Evolutionary conservation across 2,797 vertebrate genomes (phyloP).

Genomic region (Brachyalestes nurse): DNA sequence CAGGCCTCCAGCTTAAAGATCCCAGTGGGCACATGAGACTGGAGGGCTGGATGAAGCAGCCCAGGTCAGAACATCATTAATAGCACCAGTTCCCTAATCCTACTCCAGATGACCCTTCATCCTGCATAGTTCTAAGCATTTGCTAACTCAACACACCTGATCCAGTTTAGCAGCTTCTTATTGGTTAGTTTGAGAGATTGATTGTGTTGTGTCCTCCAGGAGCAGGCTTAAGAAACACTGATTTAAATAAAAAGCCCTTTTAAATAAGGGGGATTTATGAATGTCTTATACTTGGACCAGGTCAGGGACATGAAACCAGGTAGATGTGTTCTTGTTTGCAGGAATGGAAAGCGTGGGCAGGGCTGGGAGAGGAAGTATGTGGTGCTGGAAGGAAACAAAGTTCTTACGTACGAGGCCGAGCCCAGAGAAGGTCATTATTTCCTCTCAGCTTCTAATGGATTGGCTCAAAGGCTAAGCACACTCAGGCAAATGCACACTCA

Average conservation of each 20-base stretch:
- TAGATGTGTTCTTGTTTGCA: constrained; percentile 59
- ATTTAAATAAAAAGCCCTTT: neutral
- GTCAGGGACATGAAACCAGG: neutral
- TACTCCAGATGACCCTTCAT: neutral
- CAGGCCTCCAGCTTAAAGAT: constrained; percentile 92
- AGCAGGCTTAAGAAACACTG: neutral
- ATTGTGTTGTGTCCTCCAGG: neutral
- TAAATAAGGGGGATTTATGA: neutral
- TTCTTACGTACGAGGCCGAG: constrained; percentile 93
- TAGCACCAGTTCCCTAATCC: neutral
- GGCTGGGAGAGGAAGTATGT: constrained; percentile 98
- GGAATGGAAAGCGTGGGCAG: constrained; percentile 96
- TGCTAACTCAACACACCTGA: neutral
- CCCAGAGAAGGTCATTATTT: constrained; percentile 89
- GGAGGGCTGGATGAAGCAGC: constrained; percentile 99
- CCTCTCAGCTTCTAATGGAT: neutral
- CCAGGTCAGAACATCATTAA: constrained; percentile 78
- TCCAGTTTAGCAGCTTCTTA: neutral
- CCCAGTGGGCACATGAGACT: constrained; percentile 88
- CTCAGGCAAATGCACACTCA: neutral
- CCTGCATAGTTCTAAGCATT: neutral
- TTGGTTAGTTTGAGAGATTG: neutral
- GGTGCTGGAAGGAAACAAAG: constrained; percentile 93
- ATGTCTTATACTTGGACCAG: neutral
- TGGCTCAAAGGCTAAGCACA: neutral